These are phyloP conservation scores for Plecotus auritus DNA, from an alignment of 2,113 vertebrate genomes.

Conservation along the genomic window DNA sequence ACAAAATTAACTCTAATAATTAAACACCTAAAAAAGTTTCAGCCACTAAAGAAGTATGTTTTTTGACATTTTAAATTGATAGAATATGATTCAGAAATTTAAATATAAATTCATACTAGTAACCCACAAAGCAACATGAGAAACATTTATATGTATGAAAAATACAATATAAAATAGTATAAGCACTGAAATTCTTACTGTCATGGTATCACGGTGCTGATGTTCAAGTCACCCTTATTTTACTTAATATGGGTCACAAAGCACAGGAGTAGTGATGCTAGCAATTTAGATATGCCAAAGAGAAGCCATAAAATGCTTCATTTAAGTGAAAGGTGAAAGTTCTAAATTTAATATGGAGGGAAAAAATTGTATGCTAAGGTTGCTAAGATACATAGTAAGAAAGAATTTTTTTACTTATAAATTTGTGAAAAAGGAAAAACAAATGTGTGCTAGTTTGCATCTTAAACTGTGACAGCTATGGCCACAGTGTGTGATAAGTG, in stretches of 20 bases:
- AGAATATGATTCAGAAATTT: background rate
- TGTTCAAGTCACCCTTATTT: background rate
- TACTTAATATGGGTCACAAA: background rate
- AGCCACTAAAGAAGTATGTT: background rate
- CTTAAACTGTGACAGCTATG: background rate
- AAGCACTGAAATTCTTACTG: background rate
- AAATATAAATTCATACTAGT: background rate
- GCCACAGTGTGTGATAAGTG: too few relatives aligned
- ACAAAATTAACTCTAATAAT: background rate
- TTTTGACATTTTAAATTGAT: background rate
- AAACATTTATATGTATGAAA: background rate
- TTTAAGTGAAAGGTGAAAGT: background rate
- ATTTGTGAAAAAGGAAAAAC: background rate
- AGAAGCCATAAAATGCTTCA: background rate
- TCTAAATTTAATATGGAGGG: background rate
- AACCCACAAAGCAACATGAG: background rate
- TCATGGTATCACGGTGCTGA: background rate
- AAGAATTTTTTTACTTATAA: background rate
- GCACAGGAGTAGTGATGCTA: background rate
- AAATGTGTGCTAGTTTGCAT: background rate
- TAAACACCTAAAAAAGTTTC: background rate
- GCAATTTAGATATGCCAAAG: background rate
- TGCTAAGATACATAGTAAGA: background rate
- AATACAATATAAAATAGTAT: background rate
- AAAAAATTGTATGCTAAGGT: background rate